Percentiles rank a stretch among this genome's conserved stretches.
Evolutionary conservation across 2,888 invertebrate species (phyloP).

Genomic region (Podabrus alpinus): DNA sequence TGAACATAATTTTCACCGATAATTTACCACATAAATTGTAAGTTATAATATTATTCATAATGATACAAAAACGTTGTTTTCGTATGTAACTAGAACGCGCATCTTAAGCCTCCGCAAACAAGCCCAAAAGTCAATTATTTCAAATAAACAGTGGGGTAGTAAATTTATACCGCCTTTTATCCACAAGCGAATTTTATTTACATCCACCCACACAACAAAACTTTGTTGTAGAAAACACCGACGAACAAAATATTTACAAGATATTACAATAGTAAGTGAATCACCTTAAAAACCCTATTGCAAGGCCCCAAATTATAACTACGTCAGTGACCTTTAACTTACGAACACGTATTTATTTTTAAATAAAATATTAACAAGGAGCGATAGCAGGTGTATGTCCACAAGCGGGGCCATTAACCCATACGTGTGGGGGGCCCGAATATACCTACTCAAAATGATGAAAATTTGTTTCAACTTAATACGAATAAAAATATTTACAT

Average conservation of each 20-base stretch:
- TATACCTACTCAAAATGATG: neutral
- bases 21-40: neutral
- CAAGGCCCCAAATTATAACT: neutral
- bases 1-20: neutral
- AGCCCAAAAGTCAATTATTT: neutral
- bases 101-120: neutral
- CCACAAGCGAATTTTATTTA: neutral
- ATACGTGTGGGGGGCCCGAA: neutral
- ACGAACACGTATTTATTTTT: neutral
- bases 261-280: neutral
- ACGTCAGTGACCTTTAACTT: neutral
- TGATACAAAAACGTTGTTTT: neutral
- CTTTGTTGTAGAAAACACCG: neutral
- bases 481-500: neutral
- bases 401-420: neutral
- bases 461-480: neutral
- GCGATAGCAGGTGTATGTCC: neutral
- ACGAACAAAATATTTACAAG: neutral
- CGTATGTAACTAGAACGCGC: neutral
- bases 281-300: neutral
- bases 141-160: neutral
- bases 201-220: neutral
- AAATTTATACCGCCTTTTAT: neutral
- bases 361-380: neutral
- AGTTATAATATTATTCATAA: neutral